Base-by-base conservation (phyloP, 2,888 invertebrate genomes). In the Dinocampus coccinellae region DNA sequence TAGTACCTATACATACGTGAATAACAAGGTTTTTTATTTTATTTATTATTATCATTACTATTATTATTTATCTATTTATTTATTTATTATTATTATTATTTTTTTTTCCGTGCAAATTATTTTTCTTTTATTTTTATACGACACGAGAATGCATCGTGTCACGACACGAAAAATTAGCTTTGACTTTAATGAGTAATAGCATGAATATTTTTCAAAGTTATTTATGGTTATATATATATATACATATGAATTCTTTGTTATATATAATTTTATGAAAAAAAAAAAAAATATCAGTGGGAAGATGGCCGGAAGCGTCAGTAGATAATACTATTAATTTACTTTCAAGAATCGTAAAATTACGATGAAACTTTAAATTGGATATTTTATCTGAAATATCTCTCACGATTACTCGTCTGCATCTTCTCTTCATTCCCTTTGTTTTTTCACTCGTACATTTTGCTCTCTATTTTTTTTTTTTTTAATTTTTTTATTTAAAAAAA, bases 271-370 rank as follows among this genome's bases (percentile, higher is more conserved):
- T 55, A 29, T 61, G 47, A 61, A 55, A 57, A n/a, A 57, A 42
- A 58, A 52, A 57, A 47, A 53, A 62, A 53, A 60, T 69, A 42
- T 33, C 55, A 70, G 39, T 57, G 66, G 39, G 47, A 67, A 64
- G 67, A 36, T 47, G 70, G 57, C 60, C 39, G 72, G 70, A 73
- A 74, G 74, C 74, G 73, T 75, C 72, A 57, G 69, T 72, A 83
- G 84, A 85, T 85, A 85, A 84, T 85, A 81, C 84, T 83, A 84
- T 84, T 85, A 85, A 85, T 85, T 85, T 84, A 84, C 84, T 84
- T 84, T 77, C 81, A 83, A 81, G 84, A 85, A 85, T 84, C 83
- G 84, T 84, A 84, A 85, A 85, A 85, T 85, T 84, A 84, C 84
- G 84, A 84, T 83, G 82, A 83, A 76, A 76, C 76, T 74, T 75